A percentile compares a stretch with the other conserved stretches of the same genome.
phyloP scores from a whole-genome alignment of 1,140 invertebrate species.

The Drosophila kanapiae region DNA sequence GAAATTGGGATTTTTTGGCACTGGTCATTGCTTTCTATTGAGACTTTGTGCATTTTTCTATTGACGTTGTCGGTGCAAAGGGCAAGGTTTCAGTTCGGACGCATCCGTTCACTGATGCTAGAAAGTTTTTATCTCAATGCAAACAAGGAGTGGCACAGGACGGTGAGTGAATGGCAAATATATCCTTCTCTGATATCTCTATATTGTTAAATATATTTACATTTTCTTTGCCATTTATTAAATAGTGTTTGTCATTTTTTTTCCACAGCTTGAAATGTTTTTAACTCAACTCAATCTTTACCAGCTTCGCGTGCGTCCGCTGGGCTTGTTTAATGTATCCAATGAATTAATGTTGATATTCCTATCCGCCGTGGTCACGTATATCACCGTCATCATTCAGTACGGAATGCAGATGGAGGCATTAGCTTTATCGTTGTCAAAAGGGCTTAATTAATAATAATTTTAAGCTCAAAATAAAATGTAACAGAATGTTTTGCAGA shows the following conservation, averaged over 20 bases:
- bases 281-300: constrained; percentile 35
- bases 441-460: neutral
- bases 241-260: neutral
- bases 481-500: too few species aligned
- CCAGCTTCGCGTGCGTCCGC: constrained; percentile 46
- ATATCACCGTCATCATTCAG: constrained; percentile 49
- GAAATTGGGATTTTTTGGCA: neutral
- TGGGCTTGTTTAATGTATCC: constrained; percentile 54
- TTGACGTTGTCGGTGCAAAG: constrained; percentile 39
- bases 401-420: constrained; percentile 19
- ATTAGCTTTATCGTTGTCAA: neutral
- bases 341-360: constrained; percentile 55
- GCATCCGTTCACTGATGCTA: constrained; percentile 31
- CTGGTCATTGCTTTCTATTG: neutral
- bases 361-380: constrained; percentile 50
- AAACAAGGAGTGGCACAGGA: constrained; percentile 40
- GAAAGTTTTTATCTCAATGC: constrained; percentile 40
- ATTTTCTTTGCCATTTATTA: neutral
- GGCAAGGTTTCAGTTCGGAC: constrained; percentile 8
- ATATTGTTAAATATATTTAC: neutral
- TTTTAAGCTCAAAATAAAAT: neutral
- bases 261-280: constrained; percentile 50
- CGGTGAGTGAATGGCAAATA: constrained; percentile 12
- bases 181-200: neutral
- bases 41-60: constrained; percentile 30